Evolutionary conservation across 2,888 invertebrate genomes (phyloP), one percentile per base, ranked within the genome.

Genomic region (Polietes domitor): DNA sequence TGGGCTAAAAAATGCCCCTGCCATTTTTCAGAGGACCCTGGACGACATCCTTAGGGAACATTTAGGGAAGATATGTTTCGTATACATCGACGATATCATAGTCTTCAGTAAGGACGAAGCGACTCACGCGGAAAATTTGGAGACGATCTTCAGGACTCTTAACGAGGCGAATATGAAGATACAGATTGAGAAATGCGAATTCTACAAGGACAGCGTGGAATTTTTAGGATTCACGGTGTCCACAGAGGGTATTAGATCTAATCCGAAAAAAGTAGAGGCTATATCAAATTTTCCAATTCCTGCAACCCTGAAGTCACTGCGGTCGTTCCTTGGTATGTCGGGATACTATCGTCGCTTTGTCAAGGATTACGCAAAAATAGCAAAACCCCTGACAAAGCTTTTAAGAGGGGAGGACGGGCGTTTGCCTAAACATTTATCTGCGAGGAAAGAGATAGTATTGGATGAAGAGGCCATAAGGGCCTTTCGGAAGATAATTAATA

Each of bases 291-390:
- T 83, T 10, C 82, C 79, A 0, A 24, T 19, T 2, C 85, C 85
- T 0, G 73, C 77, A 79, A 86, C 80, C 1, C 21, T 85, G 2
- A 83, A 82, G 47, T 82, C 85, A 37, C 63, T 85, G 2, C 43
- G 85, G 70, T 83, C 82, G 1, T 83, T 85, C 53, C 61, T 85
- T 9, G 87, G 85, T 6, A 26, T 85, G 10, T 82, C 85, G 37
- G 82, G 80, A 0, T 73, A 79, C 32, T 79, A 73, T 24, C 50
- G 65, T 2, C 26, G 61, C 2, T 72, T 71, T 19, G 24, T 77
- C 26, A 43, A 71, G 15, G 77, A 77, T 37, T 79, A 76, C 37
- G 58, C 76, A 5, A 72, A 79, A 37, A 12, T 74, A 24, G 77
- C 83, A 12, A 80, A 80, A 68, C 83, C 75, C n/a, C 53, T 83